Percentiles rank a stretch among this genome's conserved stretches.
Conservation (phyloP, 2,113 vertebrate species). For the Phocoena sinus region DNA sequence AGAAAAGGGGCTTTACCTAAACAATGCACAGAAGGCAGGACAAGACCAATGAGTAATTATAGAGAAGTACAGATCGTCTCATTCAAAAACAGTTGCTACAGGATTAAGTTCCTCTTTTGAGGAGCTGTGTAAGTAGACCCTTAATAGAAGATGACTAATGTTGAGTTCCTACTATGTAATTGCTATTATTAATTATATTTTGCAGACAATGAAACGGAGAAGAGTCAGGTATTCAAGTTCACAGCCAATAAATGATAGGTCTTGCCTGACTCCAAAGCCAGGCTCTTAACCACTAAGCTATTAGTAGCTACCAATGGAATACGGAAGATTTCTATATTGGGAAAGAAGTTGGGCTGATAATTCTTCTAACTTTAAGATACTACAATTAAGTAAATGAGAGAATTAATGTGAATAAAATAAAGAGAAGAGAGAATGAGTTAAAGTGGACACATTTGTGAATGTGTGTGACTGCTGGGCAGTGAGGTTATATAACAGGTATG, state of each 20-base stretch:
- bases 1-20: background rate
- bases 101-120: background rate
- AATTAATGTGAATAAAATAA: background rate
- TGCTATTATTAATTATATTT: background rate
- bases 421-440: background rate
- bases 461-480: background rate
- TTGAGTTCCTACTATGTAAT: background rate
- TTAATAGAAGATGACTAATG: conserved; percentile 14
- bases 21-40: background rate
- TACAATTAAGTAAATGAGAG: background rate
- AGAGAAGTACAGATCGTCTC: background rate
- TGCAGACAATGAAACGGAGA: background rate
- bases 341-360: background rate
- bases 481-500: background rate
- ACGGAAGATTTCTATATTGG: background rate
- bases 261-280: conserved; percentile 21
- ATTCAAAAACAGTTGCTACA: background rate
- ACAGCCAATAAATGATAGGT: background rate
- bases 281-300: background rate
- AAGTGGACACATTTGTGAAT: background rate
- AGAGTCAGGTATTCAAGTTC: background rate
- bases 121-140: background rate
- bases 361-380: background rate
- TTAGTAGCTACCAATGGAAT: background rate
- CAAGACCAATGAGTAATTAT: background rate